Conservation (phyloP, 2,888 invertebrate species). For the Desoria tigrina region DNA sequence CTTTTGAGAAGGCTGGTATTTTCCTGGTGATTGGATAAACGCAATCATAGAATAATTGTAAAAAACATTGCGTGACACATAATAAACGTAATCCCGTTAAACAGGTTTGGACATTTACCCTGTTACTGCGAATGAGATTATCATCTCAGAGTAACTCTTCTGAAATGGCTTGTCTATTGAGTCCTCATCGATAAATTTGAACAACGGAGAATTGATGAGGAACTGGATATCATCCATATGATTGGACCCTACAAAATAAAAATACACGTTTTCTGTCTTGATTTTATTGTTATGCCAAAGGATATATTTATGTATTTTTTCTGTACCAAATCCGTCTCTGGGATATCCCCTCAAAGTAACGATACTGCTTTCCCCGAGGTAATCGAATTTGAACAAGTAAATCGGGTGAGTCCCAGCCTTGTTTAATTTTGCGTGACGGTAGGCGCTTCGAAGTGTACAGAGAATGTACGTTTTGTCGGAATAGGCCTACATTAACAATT, state of each 20-base stretch:
- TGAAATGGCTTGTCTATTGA: constrained; percentile 32
- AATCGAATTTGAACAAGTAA: constrained; percentile 35
- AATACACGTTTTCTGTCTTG: no score
- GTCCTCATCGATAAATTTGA: constrained; percentile 22
- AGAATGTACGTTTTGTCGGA: constrained; percentile 38
- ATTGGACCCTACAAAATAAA: constrained; percentile 27
- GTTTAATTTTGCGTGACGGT: constrained; percentile 29
- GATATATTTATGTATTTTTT: no score
- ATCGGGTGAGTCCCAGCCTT: constrained; percentile 25
- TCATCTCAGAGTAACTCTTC: constrained; percentile 30
- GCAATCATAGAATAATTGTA: not conserved
- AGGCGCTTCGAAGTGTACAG: constrained; percentile 32
- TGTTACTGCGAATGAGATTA: constrained; percentile 28
- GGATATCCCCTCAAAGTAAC: constrained; percentile 36
- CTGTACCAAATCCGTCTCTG: constrained; percentile 30
- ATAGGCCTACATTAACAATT: constrained; percentile 25
- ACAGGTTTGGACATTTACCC: no score
- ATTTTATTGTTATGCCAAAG: no score
- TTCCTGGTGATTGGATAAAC: constrained; percentile 18
- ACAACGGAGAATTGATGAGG: constrained; percentile 31
- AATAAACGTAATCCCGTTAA: no score
- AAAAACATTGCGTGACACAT: no score
- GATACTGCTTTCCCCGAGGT: constrained; percentile 37
- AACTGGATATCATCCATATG: constrained; percentile 46
- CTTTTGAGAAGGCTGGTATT: constrained; percentile 30